Evolutionary conservation across 2,888 invertebrate genomes (phyloP).

Genomic region (Pterostichus niger): DNA sequence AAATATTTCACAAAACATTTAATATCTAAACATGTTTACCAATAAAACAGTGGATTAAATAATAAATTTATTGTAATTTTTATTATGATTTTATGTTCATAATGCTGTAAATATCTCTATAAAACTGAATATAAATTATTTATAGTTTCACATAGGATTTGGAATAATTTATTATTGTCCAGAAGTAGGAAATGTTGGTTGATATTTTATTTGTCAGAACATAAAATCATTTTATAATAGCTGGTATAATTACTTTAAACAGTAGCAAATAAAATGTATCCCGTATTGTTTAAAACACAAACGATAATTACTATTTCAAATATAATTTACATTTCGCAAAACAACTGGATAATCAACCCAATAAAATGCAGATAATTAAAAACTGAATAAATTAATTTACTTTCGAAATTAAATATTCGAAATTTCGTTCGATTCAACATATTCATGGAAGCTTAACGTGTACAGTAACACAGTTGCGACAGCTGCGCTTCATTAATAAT

Average conservation of each 20-base stretch:
- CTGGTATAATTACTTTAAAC: not conserved
- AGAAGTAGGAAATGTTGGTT: not conserved
- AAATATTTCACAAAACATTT: not conserved
- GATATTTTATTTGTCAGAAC: not conserved
- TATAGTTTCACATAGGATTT: slow-evolving; percentile 40
- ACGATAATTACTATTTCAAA: slow-evolving; percentile 20
- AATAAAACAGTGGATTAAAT: slow-evolving; percentile 9
- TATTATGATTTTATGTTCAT: slow-evolving; percentile 27
- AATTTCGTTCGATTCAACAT: slow-evolving; percentile 44
- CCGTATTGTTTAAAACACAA: slow-evolving; percentile 21
- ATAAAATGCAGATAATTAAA: slow-evolving; percentile 24
- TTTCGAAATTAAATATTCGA: slow-evolving; percentile 46
- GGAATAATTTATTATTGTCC: not conserved
- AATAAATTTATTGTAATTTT: slow-evolving; percentile 24
- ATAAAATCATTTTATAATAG: slow-evolving; percentile 19
- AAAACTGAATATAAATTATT: slow-evolving; percentile 27
- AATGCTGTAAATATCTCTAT: slow-evolving; percentile 4
- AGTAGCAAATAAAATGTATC: slow-evolving; percentile 2
- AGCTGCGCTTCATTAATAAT: slow-evolving; percentile 48
- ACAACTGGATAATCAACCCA: slow-evolving; percentile 18
- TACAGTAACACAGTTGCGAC: slow-evolving; percentile 18
- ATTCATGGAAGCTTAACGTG: slow-evolving; percentile 10
- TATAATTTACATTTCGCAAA: slow-evolving; percentile 39
- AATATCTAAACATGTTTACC: slow-evolving; percentile 5
- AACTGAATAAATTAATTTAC: slow-evolving; percentile 36